Base-by-base conservation (phyloP, 2,888 invertebrate species). In the Leptarthrus brevirostris region DNA sequence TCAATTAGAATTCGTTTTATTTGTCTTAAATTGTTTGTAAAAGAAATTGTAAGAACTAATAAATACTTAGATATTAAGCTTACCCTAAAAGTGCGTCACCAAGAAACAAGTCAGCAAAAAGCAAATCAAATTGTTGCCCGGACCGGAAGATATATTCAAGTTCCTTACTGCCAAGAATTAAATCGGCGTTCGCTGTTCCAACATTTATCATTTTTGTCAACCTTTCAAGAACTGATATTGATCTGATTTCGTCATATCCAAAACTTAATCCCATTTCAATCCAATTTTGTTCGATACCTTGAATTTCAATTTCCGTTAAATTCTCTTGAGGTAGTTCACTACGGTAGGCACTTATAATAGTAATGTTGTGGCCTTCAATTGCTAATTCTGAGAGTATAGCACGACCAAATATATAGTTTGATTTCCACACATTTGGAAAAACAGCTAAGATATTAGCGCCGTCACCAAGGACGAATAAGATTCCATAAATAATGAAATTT, bases 61-160 rank as follows among this genome's bases (percentile, higher is more conserved):
- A n/a, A n/a, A n/a, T n/a, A n/a, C n/a, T n/a, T n/a, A n/a, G n/a
- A n/a, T n/a, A n/a, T n/a, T n/a, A n/a, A 52, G 3, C 78, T 77
- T 74, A 83, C 85, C 84, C 85, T 58, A 85, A 73, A 5, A 85
- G 71, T 5, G 87, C 87, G 77, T 88, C 88, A 77, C 85, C 86
- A 20, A 86, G 78, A 77, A 87, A 87, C 49, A 86, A 81, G 77
- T 88, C 87, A 1, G 86, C 82, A 5, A 85, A 79, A 1, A 85
- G 77, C 58, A 85, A 78, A 79, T 85, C 85, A 58, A 83, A 84
- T 12, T 79, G 78, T 18, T 80, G 79, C 6, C 81, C 79, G 14
- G 82, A 82, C 3, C 79, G 79, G 2, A 85, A 53, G 1, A 85
- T 52, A 12, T 81, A 79, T 0, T 79, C 79, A 12, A 85, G 79